Evolutionary conservation across 2,888 invertebrate genomes (phyloP).

Genomic region (Acronicta aceris): DNA sequence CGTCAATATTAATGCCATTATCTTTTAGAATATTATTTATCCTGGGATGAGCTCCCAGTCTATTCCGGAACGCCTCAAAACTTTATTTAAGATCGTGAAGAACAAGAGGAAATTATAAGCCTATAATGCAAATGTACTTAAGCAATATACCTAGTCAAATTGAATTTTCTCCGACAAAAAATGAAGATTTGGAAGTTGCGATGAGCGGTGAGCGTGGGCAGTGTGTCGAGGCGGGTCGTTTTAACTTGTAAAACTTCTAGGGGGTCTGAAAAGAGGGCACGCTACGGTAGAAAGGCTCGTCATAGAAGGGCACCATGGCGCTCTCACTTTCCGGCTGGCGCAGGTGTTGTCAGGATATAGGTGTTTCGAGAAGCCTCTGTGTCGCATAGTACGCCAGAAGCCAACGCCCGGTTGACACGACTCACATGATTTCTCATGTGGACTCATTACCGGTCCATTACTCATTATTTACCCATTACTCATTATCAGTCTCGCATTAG

Average conservation of each 20-base stretch:
- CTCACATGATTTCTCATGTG: too few species aligned
- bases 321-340: too few species aligned
- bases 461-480: too few species aligned
- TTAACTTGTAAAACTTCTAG: constrained; percentile 37
- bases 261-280: too few species aligned
- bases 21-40: constrained; percentile 59
- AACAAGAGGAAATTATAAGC: constrained; percentile 66
- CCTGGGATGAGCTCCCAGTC: constrained; percentile 45
- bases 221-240: not conserved
- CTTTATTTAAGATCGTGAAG: constrained; percentile 65
- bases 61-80: constrained; percentile 50
- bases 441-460: too few species aligned
- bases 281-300: too few species aligned
- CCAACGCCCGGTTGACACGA: too few species aligned
- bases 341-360: too few species aligned
- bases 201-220: constrained; percentile 6
- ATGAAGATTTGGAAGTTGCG: constrained; percentile 50
- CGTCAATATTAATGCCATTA: constrained; percentile 60
- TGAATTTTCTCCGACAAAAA: constrained; percentile 62
- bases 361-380: too few species aligned
- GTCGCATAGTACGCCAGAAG: too few species aligned
- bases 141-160: constrained; percentile 68
- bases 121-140: constrained; percentile 69
- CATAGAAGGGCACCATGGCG: too few species aligned
- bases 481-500: too few species aligned